phyloP scores from a whole-genome alignment of 2,888 invertebrate species.

The Mactromeris polynyma region DNA sequence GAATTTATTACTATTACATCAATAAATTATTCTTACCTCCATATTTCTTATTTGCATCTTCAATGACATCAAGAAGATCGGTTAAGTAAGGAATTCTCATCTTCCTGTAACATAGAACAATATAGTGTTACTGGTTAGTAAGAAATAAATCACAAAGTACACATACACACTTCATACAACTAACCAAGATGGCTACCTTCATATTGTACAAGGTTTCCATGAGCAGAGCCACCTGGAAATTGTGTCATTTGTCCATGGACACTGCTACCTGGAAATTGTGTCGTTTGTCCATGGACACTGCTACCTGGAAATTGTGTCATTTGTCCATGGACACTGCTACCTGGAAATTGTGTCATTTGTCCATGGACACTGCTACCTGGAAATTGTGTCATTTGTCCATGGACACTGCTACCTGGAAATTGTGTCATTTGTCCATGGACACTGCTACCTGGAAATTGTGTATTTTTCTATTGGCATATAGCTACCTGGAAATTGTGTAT shows the following conservation, averaged over 20 bases:
- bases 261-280: neutral
- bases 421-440: no score
- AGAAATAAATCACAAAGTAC: neutral
- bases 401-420: no score
- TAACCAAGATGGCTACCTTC: neutral
- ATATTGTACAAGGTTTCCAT: neutral
- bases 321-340: no score
- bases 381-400: no score
- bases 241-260: neutral
- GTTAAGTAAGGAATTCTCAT: conserved; percentile 38
- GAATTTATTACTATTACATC: no score
- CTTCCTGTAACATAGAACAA: conserved; percentile 31
- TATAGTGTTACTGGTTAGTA: neutral
- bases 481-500: no score
- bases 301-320: no score
- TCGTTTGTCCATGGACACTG: no score
- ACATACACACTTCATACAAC: neutral
- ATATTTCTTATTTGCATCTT: conserved; percentile 32
- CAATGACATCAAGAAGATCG: conserved; percentile 15
- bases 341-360: no score
- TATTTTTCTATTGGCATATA: no score
- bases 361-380: no score
- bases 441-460: no score
- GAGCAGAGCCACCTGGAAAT: neutral
- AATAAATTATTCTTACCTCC: conserved; percentile 43